Conservation (phyloP, 1,140 invertebrate genomes). For the Temnothorax curvispinosus region DNA sequence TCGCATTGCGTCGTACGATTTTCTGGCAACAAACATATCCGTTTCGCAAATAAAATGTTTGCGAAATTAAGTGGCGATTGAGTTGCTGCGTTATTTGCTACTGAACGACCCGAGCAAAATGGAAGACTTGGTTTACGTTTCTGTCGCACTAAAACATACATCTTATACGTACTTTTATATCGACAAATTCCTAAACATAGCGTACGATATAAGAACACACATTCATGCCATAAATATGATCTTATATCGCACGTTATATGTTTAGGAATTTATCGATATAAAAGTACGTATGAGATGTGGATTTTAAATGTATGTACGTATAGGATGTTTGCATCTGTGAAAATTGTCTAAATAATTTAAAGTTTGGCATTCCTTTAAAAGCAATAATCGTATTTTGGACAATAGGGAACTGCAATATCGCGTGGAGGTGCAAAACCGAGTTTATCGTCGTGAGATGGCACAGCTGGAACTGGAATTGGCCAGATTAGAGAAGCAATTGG, state of each 20-base stretch:
- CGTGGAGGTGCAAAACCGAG: constrained; percentile 96
- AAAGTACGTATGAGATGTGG: background rate
- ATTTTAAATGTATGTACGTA: background rate
- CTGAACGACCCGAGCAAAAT: background rate
- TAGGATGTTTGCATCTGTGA: background rate
- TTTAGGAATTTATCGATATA: background rate
- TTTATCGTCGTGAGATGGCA: constrained; percentile 93
- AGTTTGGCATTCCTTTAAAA: background rate
- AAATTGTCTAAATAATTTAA: background rate
- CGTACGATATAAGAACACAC: too few species aligned
- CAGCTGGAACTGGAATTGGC: constrained; percentile 93
- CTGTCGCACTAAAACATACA: background rate
- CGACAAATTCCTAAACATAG: background rate
- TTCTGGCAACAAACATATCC: background rate
- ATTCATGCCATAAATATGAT: too few species aligned
- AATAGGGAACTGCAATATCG: constrained; percentile 92
- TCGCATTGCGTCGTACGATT: background rate
- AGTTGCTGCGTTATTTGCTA: background rate
- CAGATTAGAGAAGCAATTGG: constrained; percentile 90
- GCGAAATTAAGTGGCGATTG: background rate
- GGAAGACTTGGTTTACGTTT: background rate
- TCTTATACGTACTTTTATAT: constrained; percentile 5
- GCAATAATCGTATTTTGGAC: background rate
- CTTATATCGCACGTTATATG: too few species aligned
- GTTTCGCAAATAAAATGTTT: background rate